A percentile compares a stretch with the other conserved stretches of the same genome.
phyloP scores from a whole-genome alignment of 2,888 invertebrate genomes.

The Clitarchus hookeri region DNA sequence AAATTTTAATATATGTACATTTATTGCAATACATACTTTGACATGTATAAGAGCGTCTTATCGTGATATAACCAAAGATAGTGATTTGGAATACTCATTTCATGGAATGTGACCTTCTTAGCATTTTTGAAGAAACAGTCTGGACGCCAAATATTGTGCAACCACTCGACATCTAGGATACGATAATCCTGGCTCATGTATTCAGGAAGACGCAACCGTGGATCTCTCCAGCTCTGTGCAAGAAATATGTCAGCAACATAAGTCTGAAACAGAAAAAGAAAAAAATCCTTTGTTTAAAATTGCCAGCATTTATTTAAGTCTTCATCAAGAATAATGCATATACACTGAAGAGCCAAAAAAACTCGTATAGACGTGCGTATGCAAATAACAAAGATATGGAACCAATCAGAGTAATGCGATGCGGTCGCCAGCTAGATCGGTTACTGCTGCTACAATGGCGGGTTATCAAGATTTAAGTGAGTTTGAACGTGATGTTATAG shows the following conservation, averaged over 20 bases:
- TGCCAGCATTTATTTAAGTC: too few relatives aligned
- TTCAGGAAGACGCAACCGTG: slow-evolving; percentile 84
- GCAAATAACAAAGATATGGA: too few relatives aligned
- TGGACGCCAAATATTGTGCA: slow-evolving; percentile 89
- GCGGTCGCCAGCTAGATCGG: too few relatives aligned
- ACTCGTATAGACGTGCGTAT: too few relatives aligned
- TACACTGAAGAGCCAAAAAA: too few relatives aligned
- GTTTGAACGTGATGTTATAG: too few relatives aligned
- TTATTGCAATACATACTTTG: slow-evolving; percentile 69
- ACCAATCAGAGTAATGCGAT: too few relatives aligned
- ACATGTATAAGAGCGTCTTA: slow-evolving; percentile 90
- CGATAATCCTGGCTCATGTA: slow-evolving; percentile 92
- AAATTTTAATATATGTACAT: not conserved
- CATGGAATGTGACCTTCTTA: slow-evolving; percentile 89
- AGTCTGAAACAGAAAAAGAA: slow-evolving; percentile 64
- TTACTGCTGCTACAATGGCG: too few relatives aligned
- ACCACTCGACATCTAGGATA: slow-evolving; percentile 87
- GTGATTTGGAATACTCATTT: slow-evolving; percentile 94
- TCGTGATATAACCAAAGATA: slow-evolving; percentile 91
- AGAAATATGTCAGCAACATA: slow-evolving; percentile 92
- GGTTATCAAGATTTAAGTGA: too few relatives aligned
- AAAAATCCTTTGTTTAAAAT: not conserved
- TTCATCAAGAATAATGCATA: too few relatives aligned
- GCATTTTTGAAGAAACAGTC: slow-evolving; percentile 95
- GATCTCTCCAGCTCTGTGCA: slow-evolving; percentile 92